Evolutionary conservation across 2,113 vertebrate genomes (phyloP).

Genomic region (Leuciscus idus): DNA sequence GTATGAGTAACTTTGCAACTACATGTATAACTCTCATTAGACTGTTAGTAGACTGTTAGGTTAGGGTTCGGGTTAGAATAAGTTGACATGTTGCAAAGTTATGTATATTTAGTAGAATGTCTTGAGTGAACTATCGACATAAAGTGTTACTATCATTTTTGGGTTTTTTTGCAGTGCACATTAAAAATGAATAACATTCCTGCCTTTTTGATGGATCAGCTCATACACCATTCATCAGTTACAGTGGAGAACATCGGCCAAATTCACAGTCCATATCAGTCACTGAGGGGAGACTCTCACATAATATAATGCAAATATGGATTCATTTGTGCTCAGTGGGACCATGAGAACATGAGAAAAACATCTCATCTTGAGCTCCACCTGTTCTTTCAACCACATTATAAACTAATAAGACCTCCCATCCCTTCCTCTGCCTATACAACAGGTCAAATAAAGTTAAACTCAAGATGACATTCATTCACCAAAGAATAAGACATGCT

Average conservation of each 20-base stretch:
- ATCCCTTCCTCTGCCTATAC: not conserved
- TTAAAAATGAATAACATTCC: not conserved
- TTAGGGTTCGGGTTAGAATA: no score
- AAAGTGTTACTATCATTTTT: no score
- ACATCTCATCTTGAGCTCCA: not conserved
- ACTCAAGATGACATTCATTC: not conserved
- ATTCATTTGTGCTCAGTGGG: slow-evolving; percentile 13
- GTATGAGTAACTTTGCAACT: no score
- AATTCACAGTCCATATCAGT: slow-evolving; percentile 21
- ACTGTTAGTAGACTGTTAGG: no score
- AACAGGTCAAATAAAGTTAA: not conserved
- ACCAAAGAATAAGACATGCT: not conserved
- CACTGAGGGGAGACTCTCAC: slow-evolving; percentile 19
- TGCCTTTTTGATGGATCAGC: not conserved
- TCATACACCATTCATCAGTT: slow-evolving; percentile 5
- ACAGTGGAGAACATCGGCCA: not conserved
- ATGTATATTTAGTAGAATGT: no score
- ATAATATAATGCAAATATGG: slow-evolving; percentile 2
- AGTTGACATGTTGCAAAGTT: no score
- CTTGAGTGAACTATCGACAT: no score
- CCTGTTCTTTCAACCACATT: not conserved
- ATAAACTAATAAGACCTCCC: not conserved
- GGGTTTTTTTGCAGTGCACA: not conserved
- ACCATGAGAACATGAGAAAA: not conserved
- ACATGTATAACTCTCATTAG: no score